Conservation (phyloP, 2,113 vertebrate genomes). For the Erythrocercus mccallii region DNA sequence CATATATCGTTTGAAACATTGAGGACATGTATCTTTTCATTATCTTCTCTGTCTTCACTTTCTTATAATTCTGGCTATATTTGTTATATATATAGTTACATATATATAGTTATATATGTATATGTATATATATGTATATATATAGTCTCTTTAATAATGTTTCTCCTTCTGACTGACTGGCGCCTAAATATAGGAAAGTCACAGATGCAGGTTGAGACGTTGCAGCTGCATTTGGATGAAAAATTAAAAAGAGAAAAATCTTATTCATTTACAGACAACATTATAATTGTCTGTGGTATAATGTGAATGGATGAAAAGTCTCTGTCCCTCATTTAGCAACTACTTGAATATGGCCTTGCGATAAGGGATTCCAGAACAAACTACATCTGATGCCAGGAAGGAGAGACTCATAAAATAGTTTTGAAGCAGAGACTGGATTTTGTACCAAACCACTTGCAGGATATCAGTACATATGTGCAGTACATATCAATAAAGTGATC, state of each 20-base stretch:
- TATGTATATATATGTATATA: too few relatives aligned
- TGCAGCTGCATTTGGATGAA: background rate
- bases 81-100: too few relatives aligned
- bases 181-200: background rate
- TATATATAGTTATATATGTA: too few relatives aligned
- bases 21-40: background rate
- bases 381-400: background rate
- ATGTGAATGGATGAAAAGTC: background rate
- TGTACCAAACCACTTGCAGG: background rate
- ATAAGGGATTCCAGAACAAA: background rate
- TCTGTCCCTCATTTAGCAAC: background rate
- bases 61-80: background rate
- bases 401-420: background rate
- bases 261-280: background rate
- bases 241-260: background rate
- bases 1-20: background rate
- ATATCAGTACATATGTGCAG: background rate
- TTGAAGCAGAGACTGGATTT: background rate
- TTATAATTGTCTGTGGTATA: background rate
- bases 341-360: background rate
- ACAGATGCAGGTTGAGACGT: background rate
- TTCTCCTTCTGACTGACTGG: background rate
- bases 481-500: background rate
- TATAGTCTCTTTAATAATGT: background rate
- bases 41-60: background rate